Evolutionary conservation across 2,797 vertebrate species (phyloP).

Genomic region (Eospalax fontanierii): DNA sequence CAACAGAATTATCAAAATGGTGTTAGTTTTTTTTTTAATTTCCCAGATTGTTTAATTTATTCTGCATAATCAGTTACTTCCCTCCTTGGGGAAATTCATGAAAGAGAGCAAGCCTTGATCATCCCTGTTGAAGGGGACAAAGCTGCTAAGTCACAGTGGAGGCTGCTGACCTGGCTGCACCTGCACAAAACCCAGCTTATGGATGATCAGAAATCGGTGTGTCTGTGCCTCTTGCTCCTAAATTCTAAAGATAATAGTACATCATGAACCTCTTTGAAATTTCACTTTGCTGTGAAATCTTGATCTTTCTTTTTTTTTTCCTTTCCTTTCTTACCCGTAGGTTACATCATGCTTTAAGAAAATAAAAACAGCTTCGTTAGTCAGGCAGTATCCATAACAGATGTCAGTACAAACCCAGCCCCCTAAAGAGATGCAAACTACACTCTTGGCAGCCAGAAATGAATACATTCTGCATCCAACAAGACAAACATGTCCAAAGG

Average conservation of each 20-base stretch:
- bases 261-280: background rate
- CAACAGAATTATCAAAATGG: constrained; percentile 14
- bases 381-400: constrained; percentile 74
- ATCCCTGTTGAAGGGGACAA: constrained; percentile 17
- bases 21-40: background rate
- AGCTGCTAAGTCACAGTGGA: background rate
- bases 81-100: constrained; percentile 54
- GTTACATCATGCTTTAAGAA: constrained; percentile 67
- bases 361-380: constrained; percentile 76
- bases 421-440: constrained; percentile 78
- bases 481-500: constrained; percentile 78
- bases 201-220: background rate
- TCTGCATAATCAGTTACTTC: constrained; percentile 42
- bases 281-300: constrained; percentile 55
- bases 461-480: constrained; percentile 74
- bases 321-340: background rate
- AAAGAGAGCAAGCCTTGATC: constrained; percentile 51
- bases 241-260: constrained; percentile 8
- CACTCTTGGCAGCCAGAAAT: constrained; percentile 75
- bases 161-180: background rate
- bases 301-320: background rate
- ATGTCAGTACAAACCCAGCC: constrained; percentile 74
- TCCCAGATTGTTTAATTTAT: constrained; percentile 60
- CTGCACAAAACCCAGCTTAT: background rate
- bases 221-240: rapidly evolving